Evolutionary conservation across 1,140 invertebrate genomes (phyloP).

Genomic region (Goniozus legneri): DNA sequence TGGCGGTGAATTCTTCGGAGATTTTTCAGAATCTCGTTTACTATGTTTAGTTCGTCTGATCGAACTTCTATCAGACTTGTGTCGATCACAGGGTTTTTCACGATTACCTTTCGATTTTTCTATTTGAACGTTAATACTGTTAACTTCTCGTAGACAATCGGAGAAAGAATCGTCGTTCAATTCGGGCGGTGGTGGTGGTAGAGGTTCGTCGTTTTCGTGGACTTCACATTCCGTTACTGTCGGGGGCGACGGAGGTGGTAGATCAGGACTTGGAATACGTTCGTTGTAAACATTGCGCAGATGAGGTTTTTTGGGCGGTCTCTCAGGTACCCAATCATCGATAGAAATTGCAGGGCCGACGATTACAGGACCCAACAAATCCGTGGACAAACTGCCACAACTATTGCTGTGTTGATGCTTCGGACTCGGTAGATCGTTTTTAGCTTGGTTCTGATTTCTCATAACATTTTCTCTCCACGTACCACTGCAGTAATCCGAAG

Average conservation of each 20-base stretch:
- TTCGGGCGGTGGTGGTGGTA: conserved; percentile 69
- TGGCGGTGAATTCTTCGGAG: conserved; percentile 25
- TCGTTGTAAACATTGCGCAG: conserved; percentile 57
- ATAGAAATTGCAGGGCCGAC: conserved; percentile 63
- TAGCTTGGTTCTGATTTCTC: conserved; percentile 17
- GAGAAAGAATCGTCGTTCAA: conserved; percentile 35
- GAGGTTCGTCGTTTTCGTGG: conserved; percentile 64
- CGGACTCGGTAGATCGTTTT: conserved; percentile 34
- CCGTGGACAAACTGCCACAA: conserved; percentile 61
- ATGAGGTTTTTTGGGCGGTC: conserved; percentile 72
- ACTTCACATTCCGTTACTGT: conserved; percentile 61
- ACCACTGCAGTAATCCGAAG: conserved; percentile 63
- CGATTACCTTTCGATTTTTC: conserved; percentile 19
- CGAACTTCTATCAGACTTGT: conserved; percentile 37
- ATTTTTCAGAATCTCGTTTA: conserved; percentile 29
- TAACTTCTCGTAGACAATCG: conserved; percentile 14
- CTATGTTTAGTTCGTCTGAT: conserved; percentile 36
- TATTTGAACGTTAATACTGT: conserved; percentile 8
- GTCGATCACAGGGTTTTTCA: conserved; percentile 31
- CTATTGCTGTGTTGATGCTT: conserved; percentile 62
- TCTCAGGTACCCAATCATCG: conserved; percentile 71
- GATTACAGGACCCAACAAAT: conserved; percentile 62
- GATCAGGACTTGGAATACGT: conserved; percentile 66
- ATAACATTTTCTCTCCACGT: conserved; percentile 39
- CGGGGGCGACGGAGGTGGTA: conserved; percentile 69